Base-by-base conservation (phyloP, 2,888 invertebrate species). In the Heliothis peltigera region DNA sequence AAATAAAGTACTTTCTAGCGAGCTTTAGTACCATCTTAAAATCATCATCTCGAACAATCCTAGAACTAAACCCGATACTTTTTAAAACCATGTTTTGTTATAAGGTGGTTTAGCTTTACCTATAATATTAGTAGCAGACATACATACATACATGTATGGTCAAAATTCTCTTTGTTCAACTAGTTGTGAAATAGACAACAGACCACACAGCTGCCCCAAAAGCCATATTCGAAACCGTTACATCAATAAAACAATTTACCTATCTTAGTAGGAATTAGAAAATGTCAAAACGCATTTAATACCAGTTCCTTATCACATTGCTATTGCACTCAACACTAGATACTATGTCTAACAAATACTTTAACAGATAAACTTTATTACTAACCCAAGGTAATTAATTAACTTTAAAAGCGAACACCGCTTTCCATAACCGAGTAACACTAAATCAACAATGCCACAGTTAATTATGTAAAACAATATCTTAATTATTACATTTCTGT, bases 401-500 rank as follows among this genome's bases (percentile, higher is more conserved):
- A 57, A 68, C 75, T 73, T n/a, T 80, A 65, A 89, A 87, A 85
- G 83, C 67, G 21, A 56, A 77, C 75, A 80, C 86, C 84, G 86
- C 84, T 84, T 77, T 77, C 87, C 88, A 64, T 84, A 86, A 84
- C 68, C 61, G 84, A 74, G 77, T 73, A 43, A 55, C 66, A 67
- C 71, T 86, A 81, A 86, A 87, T 89, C 86, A 86, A 86, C 77
- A n/a, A 77, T 84, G 87, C 86, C 86, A n/a, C 71, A 65, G 73
- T 85, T 87, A 87, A 89, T 87, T 89, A 86, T 81, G 80, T 75
- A 74, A 79, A 86, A 90, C 89, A 90, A 90, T 91, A 85, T 86
- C 88, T 90, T 90, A 89, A 91, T 91, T 89, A 91, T 87, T 84
- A 81, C 80, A 83, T 84, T 89, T 82, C 81, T 79, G 81, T 83